These are phyloP conservation scores for Promerops cafer DNA, from an alignment of 2,113 vertebrate species.

Conservation along the genomic window DNA sequence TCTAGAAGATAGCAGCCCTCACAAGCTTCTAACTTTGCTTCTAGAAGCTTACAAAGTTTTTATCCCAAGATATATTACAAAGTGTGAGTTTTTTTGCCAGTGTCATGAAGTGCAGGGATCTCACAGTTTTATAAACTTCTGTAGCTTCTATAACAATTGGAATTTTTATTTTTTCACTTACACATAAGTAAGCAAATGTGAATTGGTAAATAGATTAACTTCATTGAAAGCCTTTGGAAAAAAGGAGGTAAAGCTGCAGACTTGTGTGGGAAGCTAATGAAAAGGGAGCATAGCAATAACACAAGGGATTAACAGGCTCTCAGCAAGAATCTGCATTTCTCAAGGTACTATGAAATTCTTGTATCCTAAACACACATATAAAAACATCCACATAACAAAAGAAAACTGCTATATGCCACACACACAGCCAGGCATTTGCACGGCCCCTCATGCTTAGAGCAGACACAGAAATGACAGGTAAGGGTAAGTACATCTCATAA, in stretches of 20 bases:
- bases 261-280: slow-evolving; percentile 28
- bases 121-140: background rate
- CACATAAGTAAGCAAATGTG: background rate
- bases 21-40: background rate
- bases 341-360: background rate
- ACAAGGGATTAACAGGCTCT: background rate
- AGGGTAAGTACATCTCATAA: background rate
- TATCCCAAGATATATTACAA: background rate
- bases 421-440: background rate
- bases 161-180: background rate
- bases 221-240: background rate
- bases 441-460: background rate
- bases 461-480: background rate
- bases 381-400: background rate
- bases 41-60: background rate
- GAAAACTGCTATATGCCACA: background rate
- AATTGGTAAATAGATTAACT: background rate
- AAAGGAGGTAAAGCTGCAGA: background rate
- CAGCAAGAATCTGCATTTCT: background rate
- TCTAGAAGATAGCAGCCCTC: background rate
- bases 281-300: background rate
- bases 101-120: background rate
- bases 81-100: background rate
- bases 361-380: background rate
- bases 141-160: background rate